phyloP scores from a whole-genome alignment of 1,140 invertebrate genomes.

The Thalassaphorura encarpata region DNA sequence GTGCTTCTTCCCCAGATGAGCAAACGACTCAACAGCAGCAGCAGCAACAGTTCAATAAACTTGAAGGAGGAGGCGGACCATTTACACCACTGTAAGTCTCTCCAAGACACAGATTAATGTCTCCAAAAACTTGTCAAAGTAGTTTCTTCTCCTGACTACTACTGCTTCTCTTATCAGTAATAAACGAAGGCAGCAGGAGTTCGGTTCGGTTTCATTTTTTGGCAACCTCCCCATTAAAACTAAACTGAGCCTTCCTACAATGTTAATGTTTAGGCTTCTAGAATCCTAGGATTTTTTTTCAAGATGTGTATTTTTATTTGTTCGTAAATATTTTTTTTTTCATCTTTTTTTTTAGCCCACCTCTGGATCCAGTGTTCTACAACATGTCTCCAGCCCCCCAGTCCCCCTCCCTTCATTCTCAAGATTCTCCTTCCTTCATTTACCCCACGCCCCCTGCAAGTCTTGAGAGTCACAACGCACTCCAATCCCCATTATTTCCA shows the following conservation, averaged over 20 bases:
- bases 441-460: constrained; percentile 74
- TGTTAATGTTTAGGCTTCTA: too few species aligned
- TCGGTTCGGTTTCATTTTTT: too few species aligned
- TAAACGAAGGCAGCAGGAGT: too few species aligned
- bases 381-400: constrained; percentile 43
- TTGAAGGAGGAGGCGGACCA: constrained; percentile 1
- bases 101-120: too few species aligned
- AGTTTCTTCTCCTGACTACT: too few species aligned
- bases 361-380: constrained; percentile 22
- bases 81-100: constrained; percentile 24
- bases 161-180: too few species aligned
- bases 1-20: not conserved
- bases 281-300: too few species aligned
- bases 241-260: too few species aligned
- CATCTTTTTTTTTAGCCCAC: constrained; percentile 12
- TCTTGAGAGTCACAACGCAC: constrained; percentile 51
- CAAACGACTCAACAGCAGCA: too few species aligned
- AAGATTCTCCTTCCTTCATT: constrained; percentile 43
- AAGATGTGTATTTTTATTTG: too few species aligned
- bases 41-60: constrained; percentile 8
- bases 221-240: too few species aligned
- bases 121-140: too few species aligned
- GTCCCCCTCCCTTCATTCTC: constrained; percentile 39
- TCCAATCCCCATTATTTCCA: constrained; percentile 47
- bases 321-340: not conserved